Conservation (phyloP, 1,140 invertebrate genomes). For the Chrysomallon squamiferum region DNA sequence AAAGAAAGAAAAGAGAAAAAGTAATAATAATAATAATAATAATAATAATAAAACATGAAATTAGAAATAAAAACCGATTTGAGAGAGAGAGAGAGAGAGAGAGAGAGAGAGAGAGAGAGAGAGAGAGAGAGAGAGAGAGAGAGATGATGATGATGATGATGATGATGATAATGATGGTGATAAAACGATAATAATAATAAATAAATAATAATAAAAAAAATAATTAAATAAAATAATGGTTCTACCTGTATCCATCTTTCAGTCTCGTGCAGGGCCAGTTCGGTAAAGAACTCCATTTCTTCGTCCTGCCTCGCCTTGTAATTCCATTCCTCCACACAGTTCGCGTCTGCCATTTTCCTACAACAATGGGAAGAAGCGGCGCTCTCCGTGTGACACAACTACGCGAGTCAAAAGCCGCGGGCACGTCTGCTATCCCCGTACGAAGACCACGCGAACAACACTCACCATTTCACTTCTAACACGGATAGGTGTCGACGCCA, state of each 20-base stretch:
- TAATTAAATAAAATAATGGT: too few species aligned
- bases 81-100: too few species aligned
- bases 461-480: too few species aligned
- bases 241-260: slow-evolving; percentile 59
- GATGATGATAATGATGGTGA: not conserved
- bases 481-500: too few species aligned
- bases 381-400: too few species aligned
- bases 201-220: not conserved
- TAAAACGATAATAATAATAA: not conserved
- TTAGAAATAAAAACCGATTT: too few species aligned
- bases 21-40: accelerated
- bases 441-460: too few species aligned
- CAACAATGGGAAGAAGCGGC: too few species aligned
- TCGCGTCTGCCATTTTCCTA: slow-evolving; percentile 9
- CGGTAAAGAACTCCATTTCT: slow-evolving; percentile 59
- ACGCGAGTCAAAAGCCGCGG: too few species aligned
- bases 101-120: not conserved
- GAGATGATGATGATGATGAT: not conserved
- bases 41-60: too few species aligned
- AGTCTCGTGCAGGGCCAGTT: slow-evolving; percentile 58
- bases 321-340: slow-evolving; percentile 30
- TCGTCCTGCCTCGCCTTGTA: slow-evolving; percentile 47
- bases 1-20: too few species aligned
- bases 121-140: not conserved
- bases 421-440: too few species aligned